phyloP scores from a whole-genome alignment of 1,140 invertebrate genomes.

The Reticulitermes speratus region DNA sequence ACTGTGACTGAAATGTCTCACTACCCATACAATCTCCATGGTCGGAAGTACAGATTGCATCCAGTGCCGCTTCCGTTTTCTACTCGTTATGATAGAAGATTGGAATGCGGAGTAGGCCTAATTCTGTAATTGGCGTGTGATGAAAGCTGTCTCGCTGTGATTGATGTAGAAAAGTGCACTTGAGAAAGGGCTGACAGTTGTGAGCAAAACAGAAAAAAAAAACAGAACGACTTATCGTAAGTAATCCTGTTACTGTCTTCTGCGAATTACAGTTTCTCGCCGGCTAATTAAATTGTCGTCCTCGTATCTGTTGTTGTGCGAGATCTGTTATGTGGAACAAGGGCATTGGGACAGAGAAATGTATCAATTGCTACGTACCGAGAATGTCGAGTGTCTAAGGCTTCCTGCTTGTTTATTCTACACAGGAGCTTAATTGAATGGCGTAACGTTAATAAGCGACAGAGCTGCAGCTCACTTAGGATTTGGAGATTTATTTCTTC shows the following conservation, averaged over 20 bases:
- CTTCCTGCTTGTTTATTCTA: not conserved
- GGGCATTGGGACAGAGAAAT: slow-evolving; percentile 17
- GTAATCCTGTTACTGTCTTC: not conserved
- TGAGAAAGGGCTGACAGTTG: not conserved
- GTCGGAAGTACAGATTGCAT: too few species aligned
- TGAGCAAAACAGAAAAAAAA: too few species aligned
- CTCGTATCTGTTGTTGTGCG: not conserved
- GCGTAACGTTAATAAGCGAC: not conserved
- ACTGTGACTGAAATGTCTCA: too few species aligned
- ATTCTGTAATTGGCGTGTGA: not conserved
- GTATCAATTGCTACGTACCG: not conserved
- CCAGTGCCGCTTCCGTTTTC: not conserved
- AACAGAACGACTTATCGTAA: not conserved
- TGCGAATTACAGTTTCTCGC: not conserved
- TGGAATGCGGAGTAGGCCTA: not conserved
- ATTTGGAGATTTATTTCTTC: too few species aligned
- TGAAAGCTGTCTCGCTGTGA: not conserved
- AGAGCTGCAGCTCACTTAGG: too few species aligned
- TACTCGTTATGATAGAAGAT: not conserved
- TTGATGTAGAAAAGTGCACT: not conserved
- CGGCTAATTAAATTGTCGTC: not conserved
- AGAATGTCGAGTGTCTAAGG: too few species aligned
- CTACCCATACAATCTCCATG: too few species aligned
- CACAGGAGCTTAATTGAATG: not conserved
- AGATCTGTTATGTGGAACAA: not conserved